Evolutionary conservation across 35 echinoderm and acorn worm genomes (phyloP).

Genomic region (Lytechinus pictus): DNA sequence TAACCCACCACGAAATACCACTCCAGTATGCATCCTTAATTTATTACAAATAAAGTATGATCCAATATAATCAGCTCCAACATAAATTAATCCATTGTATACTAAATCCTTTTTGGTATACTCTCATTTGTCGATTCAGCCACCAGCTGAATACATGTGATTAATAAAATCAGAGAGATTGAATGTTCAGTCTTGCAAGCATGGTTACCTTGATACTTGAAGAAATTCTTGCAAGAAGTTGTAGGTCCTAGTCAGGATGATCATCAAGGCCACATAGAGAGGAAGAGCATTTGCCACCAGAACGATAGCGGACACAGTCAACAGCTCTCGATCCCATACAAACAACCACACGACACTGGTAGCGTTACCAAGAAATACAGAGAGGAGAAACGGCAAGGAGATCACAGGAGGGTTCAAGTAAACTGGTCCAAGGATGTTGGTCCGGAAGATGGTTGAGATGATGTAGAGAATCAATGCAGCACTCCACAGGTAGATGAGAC

Average conservation of each 20-base stretch:
- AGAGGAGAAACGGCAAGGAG: slow-evolving; percentile 4
- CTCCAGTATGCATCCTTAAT: no score
- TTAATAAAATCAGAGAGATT: no score
- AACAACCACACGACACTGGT: neutral
- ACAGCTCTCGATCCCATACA: slow-evolving; percentile 67
- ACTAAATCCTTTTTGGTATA: no score
- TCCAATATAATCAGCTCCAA: no score
- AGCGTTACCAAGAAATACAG: slow-evolving; percentile 33
- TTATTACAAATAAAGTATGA: no score
- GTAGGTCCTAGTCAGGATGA: neutral
- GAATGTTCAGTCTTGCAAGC: no score
- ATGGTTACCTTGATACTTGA: slow-evolving; percentile 31
- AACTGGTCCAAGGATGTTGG: slow-evolving; percentile 39
- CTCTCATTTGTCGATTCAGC: no score
- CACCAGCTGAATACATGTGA: no score
- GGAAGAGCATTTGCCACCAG: slow-evolving; percentile 16
- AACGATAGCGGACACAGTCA: slow-evolving; percentile 60
- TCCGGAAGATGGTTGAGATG: slow-evolving; percentile 52
- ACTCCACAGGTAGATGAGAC: slow-evolving; percentile 70
- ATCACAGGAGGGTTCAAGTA: slow-evolving; percentile 68
- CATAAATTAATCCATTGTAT: no score
- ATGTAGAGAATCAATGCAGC: slow-evolving; percentile 39
- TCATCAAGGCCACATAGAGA: slow-evolving; percentile 46
- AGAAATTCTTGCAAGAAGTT: slow-evolving; percentile 25
- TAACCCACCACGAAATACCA: no score